phyloP scores from a whole-genome alignment of 2,888 invertebrate species.

The Rhodophaea formosa region DNA sequence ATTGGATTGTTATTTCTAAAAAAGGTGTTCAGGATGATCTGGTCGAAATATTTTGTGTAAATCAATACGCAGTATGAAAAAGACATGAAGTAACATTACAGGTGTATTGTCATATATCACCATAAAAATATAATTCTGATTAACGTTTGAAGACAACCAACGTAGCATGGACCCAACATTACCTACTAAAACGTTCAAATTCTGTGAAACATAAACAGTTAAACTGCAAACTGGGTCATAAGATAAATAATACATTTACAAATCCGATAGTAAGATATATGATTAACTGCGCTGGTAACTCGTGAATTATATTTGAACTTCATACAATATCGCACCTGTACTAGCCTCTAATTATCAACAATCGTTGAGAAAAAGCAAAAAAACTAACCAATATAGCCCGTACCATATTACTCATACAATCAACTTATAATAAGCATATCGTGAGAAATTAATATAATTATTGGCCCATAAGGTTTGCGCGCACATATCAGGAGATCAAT shows the following conservation, averaged over 20 bases:
- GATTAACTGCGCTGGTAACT: not conserved
- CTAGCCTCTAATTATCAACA: slow-evolving; percentile 24
- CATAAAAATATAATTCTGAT: too few species aligned
- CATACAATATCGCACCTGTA: slow-evolving; percentile 6
- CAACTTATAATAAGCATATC: slow-evolving; percentile 59
- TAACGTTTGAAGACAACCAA: too few species aligned
- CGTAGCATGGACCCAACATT: too few species aligned
- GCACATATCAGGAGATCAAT: slow-evolving; percentile 44
- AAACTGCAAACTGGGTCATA: not conserved
- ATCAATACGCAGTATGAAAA: too few species aligned
- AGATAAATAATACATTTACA: not conserved
- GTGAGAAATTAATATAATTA: slow-evolving; percentile 67
- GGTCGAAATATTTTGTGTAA: too few species aligned
- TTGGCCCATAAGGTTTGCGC: slow-evolving; percentile 48
- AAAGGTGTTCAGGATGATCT: too few species aligned
- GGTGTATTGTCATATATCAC: too few species aligned
- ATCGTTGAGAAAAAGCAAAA: slow-evolving; percentile 33
- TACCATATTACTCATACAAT: slow-evolving; percentile 37
- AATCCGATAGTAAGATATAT: not conserved
- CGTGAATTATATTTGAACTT: not conserved
- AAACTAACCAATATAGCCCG: slow-evolving; percentile 39
- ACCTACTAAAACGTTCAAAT: too few species aligned
- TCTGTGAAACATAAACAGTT: not conserved
- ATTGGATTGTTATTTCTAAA: too few species aligned
- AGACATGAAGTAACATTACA: too few species aligned